phyloP scores from a whole-genome alignment of 2,113 vertebrate genomes.

The Lonchura striata region DNA sequence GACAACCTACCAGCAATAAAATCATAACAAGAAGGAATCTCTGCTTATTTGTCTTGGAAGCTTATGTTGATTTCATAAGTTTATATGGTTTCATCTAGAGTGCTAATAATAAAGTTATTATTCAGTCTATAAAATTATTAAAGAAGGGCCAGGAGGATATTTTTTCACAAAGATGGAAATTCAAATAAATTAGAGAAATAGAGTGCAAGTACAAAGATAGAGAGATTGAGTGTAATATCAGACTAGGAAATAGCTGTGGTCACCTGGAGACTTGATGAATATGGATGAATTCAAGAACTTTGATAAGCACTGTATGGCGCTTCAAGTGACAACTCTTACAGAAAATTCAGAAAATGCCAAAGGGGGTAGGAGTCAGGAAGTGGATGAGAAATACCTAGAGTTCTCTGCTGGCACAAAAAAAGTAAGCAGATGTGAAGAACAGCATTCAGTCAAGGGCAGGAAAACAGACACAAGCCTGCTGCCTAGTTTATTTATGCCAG shows the following conservation, averaged over 20 bases:
- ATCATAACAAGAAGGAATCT: not conserved
- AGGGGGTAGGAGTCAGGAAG: rapidly evolving
- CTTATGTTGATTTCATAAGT: not conserved
- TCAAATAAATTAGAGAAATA: not conserved
- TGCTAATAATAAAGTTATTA: not conserved
- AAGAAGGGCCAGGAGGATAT: not conserved
- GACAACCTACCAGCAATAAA: not conserved
- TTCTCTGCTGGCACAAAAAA: not conserved
- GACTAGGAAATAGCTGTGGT: not conserved
- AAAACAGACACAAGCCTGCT: constrained; percentile 17
- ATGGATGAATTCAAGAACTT: not conserved
- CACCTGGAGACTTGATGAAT: not conserved
- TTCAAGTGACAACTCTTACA: not conserved
- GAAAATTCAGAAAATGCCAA: not conserved
- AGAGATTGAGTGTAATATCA: not conserved
- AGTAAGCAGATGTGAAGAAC: constrained; percentile 35
- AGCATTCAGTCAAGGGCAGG: not conserved
- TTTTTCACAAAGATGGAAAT: not conserved
- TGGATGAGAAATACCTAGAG: not conserved
- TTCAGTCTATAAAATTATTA: not conserved
- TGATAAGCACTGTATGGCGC: not conserved
- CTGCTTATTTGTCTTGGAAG: not conserved
- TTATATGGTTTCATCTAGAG: not conserved
- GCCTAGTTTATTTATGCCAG: constrained; percentile 37
- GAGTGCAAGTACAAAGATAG: not conserved